Evolutionary conservation across 2,113 vertebrate species (phyloP), one percentile per base, ranked within the genome.

Genomic region (Hemiscyllium ocellatum): DNA sequence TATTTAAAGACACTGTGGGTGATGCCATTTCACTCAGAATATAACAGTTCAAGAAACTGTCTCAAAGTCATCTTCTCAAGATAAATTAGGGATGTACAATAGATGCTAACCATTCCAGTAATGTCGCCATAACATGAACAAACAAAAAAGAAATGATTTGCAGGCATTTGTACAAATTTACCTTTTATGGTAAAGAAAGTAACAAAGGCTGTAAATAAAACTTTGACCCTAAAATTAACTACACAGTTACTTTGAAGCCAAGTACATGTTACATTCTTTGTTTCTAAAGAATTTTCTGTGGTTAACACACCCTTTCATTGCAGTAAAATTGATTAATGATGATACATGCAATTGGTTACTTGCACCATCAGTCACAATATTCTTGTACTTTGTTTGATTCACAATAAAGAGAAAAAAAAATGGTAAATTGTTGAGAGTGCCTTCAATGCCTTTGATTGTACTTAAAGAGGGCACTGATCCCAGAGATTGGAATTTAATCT

Each of bases 311-410:
- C 93, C 50, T 72, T 95, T 70, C 93, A 95, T 72, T 95, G 93
- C 93, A 95, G 68, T 70, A 95, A 95, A 50, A 50, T 95, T 95
- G 42, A 95, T 95, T 95, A 68, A 95, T 95, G 93, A 70, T 70
- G 24, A 15, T 70, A 50, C 93, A 95, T 72, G 68, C 37, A 95
- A 47, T 50, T 95, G 93, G 93, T 72, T 95, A 72, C 93, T 95
- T 12, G 93, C 93, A 95, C 37, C 42, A 69, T 95, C 68, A 72
- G 68, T 95, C 93, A 95, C 93, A 72, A 72, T 95, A 68, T 29
- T 72, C 93, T 72, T 69, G 66, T 47, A 29, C 69, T 72, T 95
- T 95, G 68, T 70, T 95, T 47, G 20, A 72, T 72, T 70, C 68
- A 70, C 93, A 95, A 72, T 70, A 72, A 95, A 95, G 68, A 24